A percentile compares a stretch with the other conserved stretches of the same genome.
These are phyloP conservation scores for Temnothorax curvispinosus DNA, from an alignment of 1,140 invertebrate species.

Conservation along the genomic window DNA sequence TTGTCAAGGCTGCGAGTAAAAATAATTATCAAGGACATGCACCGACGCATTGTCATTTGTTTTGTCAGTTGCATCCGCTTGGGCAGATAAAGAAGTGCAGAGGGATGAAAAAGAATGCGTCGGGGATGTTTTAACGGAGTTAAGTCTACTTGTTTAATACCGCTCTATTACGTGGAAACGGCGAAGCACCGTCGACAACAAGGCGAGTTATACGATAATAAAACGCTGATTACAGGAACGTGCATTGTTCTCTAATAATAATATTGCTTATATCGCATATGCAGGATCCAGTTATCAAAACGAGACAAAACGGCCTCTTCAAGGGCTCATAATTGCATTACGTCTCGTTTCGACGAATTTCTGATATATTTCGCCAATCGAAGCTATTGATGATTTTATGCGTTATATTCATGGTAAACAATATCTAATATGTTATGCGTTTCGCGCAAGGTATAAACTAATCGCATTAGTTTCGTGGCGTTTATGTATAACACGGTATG, in stretches of 20 bases:
- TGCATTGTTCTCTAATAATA: conserved; percentile 46
- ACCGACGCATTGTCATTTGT: neutral
- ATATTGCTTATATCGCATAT: conserved; percentile 27
- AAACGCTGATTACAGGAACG: conserved; percentile 33
- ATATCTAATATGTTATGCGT: conserved; percentile 55
- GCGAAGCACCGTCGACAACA: conserved; percentile 25
- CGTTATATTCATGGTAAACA: conserved; percentile 32
- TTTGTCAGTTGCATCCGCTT: neutral
- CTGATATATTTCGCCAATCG: conserved; percentile 21
- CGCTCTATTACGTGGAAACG: conserved; percentile 31
- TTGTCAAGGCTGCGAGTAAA: neutral
- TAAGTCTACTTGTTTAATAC: conserved; percentile 50
- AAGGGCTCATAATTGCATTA: conserved; percentile 15
- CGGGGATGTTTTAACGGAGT: conserved; percentile 29
- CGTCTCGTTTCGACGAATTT: neutral
- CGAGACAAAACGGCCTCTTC: neutral
- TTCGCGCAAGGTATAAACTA: conserved; percentile 41
- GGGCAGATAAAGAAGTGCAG: neutral
- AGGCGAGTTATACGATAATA: conserved; percentile 46
- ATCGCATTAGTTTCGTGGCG: conserved; percentile 43
- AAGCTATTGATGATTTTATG: neutral
- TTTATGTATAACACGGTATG: conserved; percentile 8
- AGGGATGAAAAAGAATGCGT: neutral
- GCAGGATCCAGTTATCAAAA: conserved; percentile 31
- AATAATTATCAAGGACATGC: neutral